Evolutionary conservation across 2,797 vertebrate species (phyloP).

Genomic region (Mionectes olivaceus): DNA sequence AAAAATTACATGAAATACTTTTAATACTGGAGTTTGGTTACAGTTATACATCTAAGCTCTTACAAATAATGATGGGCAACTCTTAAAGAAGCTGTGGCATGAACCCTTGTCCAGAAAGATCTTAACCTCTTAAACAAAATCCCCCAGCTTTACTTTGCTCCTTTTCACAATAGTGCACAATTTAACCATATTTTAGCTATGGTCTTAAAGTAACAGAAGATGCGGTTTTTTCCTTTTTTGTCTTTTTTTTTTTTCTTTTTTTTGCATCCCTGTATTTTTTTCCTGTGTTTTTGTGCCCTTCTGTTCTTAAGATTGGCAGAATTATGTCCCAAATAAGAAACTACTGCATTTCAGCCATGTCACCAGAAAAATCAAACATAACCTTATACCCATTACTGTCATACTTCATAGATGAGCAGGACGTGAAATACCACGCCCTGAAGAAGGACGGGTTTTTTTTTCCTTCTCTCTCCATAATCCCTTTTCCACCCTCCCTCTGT

Average conservation of each 20-base stretch:
- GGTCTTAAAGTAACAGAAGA: slow-evolving; percentile 81
- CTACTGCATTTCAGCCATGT: slow-evolving; percentile 82
- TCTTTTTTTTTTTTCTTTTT: background rate
- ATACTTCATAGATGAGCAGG: slow-evolving; percentile 63
- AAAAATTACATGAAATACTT: slow-evolving; percentile 78
- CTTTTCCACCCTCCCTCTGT: slow-evolving; percentile 65
- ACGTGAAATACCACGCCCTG: slow-evolving; percentile 28
- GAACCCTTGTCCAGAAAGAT: slow-evolving; percentile 79
- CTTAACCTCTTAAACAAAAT: slow-evolving; percentile 72
- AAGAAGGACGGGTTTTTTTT: slow-evolving; percentile 26
- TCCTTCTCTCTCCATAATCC: slow-evolving; percentile 52
- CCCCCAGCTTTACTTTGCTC: slow-evolving; percentile 76
- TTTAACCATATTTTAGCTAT: slow-evolving; percentile 80
- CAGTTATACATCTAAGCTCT: slow-evolving; percentile 78
- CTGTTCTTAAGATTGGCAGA: slow-evolving; percentile 80
- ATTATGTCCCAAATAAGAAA: slow-evolving; percentile 78
- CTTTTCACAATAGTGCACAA: slow-evolving; percentile 84
- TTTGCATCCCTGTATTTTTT: slow-evolving; percentile 77
- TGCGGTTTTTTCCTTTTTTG: slow-evolving; percentile 14
- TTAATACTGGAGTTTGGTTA: slow-evolving; percentile 84
- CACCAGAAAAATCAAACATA: slow-evolving; percentile 75
- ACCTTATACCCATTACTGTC: slow-evolving; percentile 79
- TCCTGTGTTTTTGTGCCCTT: slow-evolving; percentile 74
- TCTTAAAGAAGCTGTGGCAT: slow-evolving; percentile 78
- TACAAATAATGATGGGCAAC: slow-evolving; percentile 77